These are phyloP conservation scores for Pachyuromys duprasi DNA, from an alignment of 2,797 vertebrate species.

Conservation along the genomic window DNA sequence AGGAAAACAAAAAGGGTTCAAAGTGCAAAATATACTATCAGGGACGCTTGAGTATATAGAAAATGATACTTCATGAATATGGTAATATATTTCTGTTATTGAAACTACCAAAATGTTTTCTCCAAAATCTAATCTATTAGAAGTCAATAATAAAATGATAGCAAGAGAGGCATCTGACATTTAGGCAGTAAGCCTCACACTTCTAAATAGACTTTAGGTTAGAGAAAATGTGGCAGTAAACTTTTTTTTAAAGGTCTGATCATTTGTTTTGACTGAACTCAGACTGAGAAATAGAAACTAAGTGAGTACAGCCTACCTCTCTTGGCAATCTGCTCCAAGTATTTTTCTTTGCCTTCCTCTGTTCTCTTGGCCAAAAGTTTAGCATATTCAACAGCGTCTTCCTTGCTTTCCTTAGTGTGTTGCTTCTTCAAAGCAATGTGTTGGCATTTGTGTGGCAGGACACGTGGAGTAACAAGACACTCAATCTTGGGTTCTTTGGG, in stretches of 20 bases:
- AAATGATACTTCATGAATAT: not conserved
- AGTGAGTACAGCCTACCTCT: not conserved
- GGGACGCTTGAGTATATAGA: not conserved
- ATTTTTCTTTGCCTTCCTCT: not conserved
- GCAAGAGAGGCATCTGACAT: not conserved
- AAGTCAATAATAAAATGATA: not conserved
- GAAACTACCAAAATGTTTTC: not conserved
- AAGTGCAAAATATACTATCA: not conserved
- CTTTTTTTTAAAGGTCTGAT: not conserved
- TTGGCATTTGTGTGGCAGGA: not conserved
- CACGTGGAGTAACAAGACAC: not conserved
- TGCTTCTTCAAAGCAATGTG: not conserved
- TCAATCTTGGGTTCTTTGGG: not conserved
- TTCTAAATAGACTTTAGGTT: not conserved
- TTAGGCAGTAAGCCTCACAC: not conserved
- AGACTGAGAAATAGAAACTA: not conserved
- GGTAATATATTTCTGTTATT: not conserved
- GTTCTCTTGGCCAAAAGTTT: not conserved
- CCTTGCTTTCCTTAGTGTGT: not conserved
- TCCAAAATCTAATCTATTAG: constrained; percentile 26
- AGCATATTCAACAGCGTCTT: not conserved
- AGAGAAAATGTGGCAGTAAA: not conserved
- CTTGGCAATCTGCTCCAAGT: not conserved
- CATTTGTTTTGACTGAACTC: not conserved
- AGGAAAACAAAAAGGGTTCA: not conserved